Conservation (phyloP, 2,888 invertebrate species). For the Epicampocera succincta region DNA sequence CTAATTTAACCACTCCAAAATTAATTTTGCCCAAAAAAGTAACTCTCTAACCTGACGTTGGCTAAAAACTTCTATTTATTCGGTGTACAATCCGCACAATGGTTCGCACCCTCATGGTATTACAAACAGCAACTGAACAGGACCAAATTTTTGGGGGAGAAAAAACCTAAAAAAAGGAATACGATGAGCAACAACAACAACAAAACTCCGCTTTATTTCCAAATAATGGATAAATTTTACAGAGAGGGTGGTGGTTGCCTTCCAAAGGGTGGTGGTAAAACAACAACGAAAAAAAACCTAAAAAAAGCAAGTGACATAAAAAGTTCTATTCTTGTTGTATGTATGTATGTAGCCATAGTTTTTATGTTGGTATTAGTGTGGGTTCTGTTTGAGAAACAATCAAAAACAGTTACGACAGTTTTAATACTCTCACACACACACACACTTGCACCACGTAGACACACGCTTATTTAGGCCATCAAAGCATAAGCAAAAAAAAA, state of each 20-base stretch:
- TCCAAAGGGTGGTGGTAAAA: background rate
- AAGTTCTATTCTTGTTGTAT: conserved; percentile 20
- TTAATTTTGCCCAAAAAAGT: conserved; percentile 31
- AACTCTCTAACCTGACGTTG: conserved; percentile 23
- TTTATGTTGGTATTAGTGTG: conserved; percentile 11
- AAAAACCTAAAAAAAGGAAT: background rate
- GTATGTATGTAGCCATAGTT: background rate
- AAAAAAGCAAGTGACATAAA: conserved; percentile 50
- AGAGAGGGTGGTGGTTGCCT: conserved; percentile 16
- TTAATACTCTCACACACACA: conserved; percentile 37
- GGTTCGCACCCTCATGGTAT: conserved; percentile 61
- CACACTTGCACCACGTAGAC: background rate
- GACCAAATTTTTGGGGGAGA: no score
- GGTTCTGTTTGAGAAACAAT: conserved; percentile 50
- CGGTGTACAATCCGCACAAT: conserved; percentile 46
- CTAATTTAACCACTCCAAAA: conserved; percentile 62
- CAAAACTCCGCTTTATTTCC: conserved; percentile 43
- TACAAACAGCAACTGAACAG: conserved; percentile 10
- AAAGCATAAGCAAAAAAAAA: conserved; percentile 47
- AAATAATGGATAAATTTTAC: conserved; percentile 46
- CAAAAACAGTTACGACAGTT: conserved; percentile 63
- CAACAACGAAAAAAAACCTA: background rate
- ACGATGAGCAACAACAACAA: conserved; percentile 7
- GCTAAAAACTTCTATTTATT: conserved; percentile 37
- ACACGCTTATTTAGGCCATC: conserved; percentile 22